Evolutionary conservation across 2,797 vertebrate genomes (phyloP).

Genomic region (Cyclopterus lumpus): DNA sequence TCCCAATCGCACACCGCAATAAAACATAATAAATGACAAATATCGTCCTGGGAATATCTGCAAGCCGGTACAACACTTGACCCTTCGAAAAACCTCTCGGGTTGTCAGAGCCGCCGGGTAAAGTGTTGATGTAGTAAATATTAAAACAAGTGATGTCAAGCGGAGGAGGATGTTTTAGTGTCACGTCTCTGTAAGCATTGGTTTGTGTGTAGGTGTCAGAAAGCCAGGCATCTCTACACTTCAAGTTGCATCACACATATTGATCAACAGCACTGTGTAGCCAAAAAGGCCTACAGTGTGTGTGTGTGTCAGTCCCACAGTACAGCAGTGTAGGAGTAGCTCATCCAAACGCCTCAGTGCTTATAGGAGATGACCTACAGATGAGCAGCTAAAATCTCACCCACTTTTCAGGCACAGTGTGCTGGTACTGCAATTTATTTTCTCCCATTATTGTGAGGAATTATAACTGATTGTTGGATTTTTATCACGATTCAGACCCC

Average conservation of each 20-base stretch:
- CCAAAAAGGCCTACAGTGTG: conserved; percentile 7
- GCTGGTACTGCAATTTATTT: conserved; percentile 36
- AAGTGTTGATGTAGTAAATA: conserved; percentile 47
- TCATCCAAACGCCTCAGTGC: conserved; percentile 39
- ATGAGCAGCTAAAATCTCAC: conserved; percentile 42
- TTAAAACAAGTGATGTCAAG: conserved; percentile 57
- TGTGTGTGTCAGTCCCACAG: background rate
- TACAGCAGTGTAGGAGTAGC: conserved; percentile 52
- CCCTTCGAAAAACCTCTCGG: background rate
- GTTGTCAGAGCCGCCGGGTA: background rate
- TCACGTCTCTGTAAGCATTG: conserved; percentile 34
- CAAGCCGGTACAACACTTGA: background rate
- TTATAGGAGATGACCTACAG: conserved; percentile 51
- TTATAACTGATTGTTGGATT: conserved; percentile 58
- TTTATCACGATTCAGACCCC: conserved; percentile 34
- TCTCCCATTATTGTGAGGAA: conserved; percentile 50
- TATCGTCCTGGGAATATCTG: background rate
- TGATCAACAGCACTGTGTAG: conserved; percentile 30
- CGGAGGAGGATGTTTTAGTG: conserved; percentile 53
- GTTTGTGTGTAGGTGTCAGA: conserved; percentile 59
- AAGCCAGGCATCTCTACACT: conserved; percentile 42
- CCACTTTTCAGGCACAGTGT: conserved; percentile 2
- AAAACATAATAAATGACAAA: background rate
- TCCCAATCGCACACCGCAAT: background rate
- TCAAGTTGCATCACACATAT: conserved; percentile 45